phyloP scores from a whole-genome alignment of 2,888 invertebrate genomes.

The Archips crataeganus region DNA sequence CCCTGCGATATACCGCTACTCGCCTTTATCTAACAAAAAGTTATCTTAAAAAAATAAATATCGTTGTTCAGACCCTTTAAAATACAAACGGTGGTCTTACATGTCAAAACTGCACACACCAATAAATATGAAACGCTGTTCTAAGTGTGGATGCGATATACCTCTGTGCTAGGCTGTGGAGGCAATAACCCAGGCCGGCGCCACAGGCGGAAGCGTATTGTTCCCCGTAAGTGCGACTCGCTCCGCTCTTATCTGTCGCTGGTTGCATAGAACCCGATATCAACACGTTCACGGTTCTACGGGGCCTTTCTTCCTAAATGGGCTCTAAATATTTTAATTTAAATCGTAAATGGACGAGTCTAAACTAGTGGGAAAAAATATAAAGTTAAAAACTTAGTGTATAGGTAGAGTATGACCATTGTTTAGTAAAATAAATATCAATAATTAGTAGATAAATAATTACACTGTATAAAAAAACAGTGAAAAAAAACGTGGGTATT shows the following conservation, averaged over 20 bases:
- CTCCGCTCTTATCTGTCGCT: slow-evolving; percentile 32
- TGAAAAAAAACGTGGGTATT: no score
- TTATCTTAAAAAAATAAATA: no score
- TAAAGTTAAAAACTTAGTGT: no score
- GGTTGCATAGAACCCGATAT: slow-evolving; percentile 49
- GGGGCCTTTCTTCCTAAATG: slow-evolving; percentile 7
- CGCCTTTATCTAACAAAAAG: no score
- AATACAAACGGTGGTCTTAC: background rate
- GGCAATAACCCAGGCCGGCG: slow-evolving; percentile 53
- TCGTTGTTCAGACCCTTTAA: background rate
- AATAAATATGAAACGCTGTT: background rate
- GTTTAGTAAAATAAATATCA: no score
- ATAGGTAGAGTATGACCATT: no score
- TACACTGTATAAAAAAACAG: no score
- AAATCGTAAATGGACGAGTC: background rate
- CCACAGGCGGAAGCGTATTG: slow-evolving; percentile 71
- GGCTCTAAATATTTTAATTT: no score
- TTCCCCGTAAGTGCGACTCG: slow-evolving; percentile 37
- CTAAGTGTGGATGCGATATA: background rate
- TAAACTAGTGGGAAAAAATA: background rate
- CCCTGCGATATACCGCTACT: background rate
- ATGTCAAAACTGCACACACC: background rate
- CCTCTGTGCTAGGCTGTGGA: slow-evolving; percentile 1
- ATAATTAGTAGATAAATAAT: no score
- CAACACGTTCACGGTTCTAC: background rate